A percentile compares a stretch with the other conserved stretches of the same genome.
Conservation (phyloP, 2,888 invertebrate genomes). For the Ophion slaviceki region DNA sequence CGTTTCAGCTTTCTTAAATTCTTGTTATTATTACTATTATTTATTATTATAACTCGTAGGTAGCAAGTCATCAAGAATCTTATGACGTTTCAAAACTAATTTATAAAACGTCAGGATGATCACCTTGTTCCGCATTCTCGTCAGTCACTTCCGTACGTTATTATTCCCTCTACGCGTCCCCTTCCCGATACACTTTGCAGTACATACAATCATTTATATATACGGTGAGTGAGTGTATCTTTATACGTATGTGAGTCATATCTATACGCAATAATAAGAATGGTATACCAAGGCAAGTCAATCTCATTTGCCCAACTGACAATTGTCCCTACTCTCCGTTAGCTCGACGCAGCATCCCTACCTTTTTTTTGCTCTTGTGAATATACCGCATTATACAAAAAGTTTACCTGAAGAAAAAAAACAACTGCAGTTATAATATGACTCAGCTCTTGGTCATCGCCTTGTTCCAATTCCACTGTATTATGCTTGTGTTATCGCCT, state of each 20-base stretch:
- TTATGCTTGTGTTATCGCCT: too few relatives aligned
- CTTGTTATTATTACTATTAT: constrained; percentile 21
- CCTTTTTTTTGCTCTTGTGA: background rate
- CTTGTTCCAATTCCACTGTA: too few relatives aligned
- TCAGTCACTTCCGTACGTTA: constrained; percentile 33
- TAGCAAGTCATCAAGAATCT: constrained; percentile 48
- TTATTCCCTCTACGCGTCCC: background rate
- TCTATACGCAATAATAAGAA: constrained; percentile 15
- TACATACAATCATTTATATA: background rate
- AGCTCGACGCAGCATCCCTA: background rate
- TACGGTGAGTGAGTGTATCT: background rate
- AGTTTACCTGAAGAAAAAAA: background rate
- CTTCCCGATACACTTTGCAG: constrained; percentile 10
- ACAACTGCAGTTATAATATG: too few relatives aligned
- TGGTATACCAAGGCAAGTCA: background rate
- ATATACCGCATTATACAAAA: background rate
- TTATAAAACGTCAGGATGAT: constrained; percentile 26
- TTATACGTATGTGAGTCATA: constrained; percentile 22
- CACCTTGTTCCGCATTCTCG: constrained; percentile 56
- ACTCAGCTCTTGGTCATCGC: too few relatives aligned
- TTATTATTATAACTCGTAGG: background rate
- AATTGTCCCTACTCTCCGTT: background rate
- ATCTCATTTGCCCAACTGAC: background rate
- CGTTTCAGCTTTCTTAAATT: background rate
- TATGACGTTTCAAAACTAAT: constrained; percentile 44